phyloP scores from a whole-genome alignment of 2,113 vertebrate genomes.

The Mastomys coucha region DNA sequence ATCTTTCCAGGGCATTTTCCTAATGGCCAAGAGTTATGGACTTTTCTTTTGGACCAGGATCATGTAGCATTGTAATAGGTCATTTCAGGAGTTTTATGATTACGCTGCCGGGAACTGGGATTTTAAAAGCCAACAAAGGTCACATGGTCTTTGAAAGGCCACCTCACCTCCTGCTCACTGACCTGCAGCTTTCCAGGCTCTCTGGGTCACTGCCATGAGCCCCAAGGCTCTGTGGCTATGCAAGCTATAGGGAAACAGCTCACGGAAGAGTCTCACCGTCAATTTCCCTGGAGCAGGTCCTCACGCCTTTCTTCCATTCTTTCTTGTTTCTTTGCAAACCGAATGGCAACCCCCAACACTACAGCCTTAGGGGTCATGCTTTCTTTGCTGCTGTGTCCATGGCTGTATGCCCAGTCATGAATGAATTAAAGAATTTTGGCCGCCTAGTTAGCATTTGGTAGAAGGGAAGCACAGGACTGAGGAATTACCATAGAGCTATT shows the following conservation, averaged over 20 bases:
- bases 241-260: neutral
- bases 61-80: constrained; percentile 45
- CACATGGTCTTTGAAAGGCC: neutral
- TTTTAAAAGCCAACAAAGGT: constrained; percentile 47
- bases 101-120: constrained; percentile 62
- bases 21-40: constrained; percentile 62
- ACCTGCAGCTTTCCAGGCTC: neutral
- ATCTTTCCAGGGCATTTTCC: constrained; percentile 62
- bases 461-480: neutral
- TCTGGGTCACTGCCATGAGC: neutral
- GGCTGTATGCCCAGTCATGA: neutral
- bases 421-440: neutral
- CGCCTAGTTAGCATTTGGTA: neutral
- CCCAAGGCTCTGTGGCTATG: fast-evolving
- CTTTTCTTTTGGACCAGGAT: constrained; percentile 52
- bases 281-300: neutral
- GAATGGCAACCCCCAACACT: neutral
- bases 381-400: neutral
- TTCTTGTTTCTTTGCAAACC: neutral
- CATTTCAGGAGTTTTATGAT: constrained; percentile 66
- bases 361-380: neutral
- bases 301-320: neutral
- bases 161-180: neutral
- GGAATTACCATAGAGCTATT: neutral
- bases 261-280: neutral